phyloP scores from a whole-genome alignment of 2,113 vertebrate species.

The Paralichthys olivaceus region DNA sequence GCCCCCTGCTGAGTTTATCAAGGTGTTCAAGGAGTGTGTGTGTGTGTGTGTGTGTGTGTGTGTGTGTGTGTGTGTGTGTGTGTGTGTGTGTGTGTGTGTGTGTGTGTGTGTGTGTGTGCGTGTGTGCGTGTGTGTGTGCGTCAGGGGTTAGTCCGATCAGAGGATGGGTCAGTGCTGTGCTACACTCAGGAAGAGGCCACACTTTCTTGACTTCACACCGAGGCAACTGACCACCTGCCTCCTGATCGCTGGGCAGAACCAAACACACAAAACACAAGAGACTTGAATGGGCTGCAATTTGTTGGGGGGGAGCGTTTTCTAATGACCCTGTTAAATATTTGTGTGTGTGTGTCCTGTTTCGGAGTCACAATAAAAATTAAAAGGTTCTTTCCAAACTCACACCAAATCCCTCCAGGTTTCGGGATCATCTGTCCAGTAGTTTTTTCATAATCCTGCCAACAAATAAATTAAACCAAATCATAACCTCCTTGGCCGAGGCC shows the following conservation, averaged over 20 bases:
- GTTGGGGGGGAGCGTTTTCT: slow-evolving; percentile 21
- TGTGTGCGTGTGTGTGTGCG: slow-evolving; percentile 2
- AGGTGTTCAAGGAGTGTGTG: slow-evolving; percentile 43
- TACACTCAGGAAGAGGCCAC: slow-evolving; percentile 55
- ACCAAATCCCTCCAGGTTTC: too few species aligned
- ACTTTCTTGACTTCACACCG: slow-evolving; percentile 41
- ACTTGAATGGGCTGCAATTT: slow-evolving; percentile 40
- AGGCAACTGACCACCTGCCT: slow-evolving; percentile 71
- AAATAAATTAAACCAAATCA: too few species aligned
- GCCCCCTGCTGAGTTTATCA: slow-evolving; percentile 69
- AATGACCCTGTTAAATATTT: slow-evolving; percentile 25
- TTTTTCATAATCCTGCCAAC: too few species aligned
- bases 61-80: slow-evolving; percentile 13
- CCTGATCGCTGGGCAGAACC: slow-evolving; percentile 54
- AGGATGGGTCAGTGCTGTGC: slow-evolving; percentile 64
- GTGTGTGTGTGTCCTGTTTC: neutral
- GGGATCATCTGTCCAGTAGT: too few species aligned
- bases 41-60: neutral
- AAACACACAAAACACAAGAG: slow-evolving; percentile 33
- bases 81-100: too few species aligned
- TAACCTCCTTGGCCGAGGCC: too few species aligned
- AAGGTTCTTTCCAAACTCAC: too few species aligned
- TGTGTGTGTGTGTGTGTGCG: slow-evolving; percentile 11
- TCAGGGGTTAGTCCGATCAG: slow-evolving; percentile 28
- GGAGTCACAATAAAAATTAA: too few species aligned